Conservation (phyloP, 2,113 vertebrate species). For the Thermophis baileyi region DNA sequence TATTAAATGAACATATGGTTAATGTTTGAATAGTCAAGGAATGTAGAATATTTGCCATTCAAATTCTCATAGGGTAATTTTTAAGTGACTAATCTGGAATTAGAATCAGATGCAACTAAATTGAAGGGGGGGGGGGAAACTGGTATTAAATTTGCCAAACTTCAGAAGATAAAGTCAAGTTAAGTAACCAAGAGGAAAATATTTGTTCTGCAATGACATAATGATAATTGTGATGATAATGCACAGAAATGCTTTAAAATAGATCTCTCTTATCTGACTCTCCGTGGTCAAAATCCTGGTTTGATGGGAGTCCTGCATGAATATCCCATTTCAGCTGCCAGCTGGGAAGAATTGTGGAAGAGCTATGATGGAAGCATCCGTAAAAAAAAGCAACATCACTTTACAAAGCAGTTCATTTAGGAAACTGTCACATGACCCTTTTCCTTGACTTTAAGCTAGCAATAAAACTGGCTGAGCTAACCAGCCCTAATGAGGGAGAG, state of each 20-base stretch:
- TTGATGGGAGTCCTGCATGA: slow-evolving; percentile 2
- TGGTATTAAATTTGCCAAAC: background rate
- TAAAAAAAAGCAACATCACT: slow-evolving; percentile 46
- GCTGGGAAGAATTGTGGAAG: slow-evolving; percentile 14
- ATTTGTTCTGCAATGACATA: background rate
- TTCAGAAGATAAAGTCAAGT: background rate
- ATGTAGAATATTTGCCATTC: background rate
- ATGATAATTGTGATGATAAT: background rate
- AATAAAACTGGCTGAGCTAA: slow-evolving; percentile 50
- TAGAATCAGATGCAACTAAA: background rate
- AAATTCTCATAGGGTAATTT: background rate
- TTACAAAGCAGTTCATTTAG: slow-evolving; percentile 55
- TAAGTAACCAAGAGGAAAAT: background rate
- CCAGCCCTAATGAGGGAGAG: slow-evolving; percentile 56
- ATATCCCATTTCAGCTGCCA: slow-evolving; percentile 23
- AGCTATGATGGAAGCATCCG: background rate
- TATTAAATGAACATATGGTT: background rate
- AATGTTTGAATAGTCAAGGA: background rate
- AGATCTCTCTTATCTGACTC: slow-evolving; percentile 5
- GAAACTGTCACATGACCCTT: slow-evolving; percentile 57
- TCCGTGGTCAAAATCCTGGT: background rate
- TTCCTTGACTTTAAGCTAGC: slow-evolving; percentile 62
- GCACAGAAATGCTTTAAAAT: background rate
- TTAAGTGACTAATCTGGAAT: background rate
- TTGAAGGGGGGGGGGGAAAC: background rate